Evolutionary conservation across 2,797 vertebrate species (phyloP), one percentile per base, ranked within the genome.

Genomic region (Enoplosus armatus): DNA sequence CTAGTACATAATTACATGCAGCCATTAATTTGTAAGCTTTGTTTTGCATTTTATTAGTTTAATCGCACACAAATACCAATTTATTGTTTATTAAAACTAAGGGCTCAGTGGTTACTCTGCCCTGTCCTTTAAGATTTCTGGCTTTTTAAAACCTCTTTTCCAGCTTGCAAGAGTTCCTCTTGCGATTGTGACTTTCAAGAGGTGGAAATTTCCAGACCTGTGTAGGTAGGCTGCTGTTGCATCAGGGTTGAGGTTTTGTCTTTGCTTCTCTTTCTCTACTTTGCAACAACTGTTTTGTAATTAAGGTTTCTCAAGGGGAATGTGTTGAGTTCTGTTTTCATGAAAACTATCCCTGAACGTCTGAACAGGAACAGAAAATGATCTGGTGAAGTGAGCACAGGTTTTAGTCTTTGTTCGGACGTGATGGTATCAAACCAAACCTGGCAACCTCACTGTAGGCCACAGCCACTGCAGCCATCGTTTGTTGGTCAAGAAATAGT

Each of bases 271-370:
- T 48, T 85, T 73, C 65, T 71, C 6, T 67, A 26, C 5, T 1
- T 66, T 51, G 71, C 80, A 72, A 72, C 39, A 67, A 0, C 1
- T 4, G 33, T 90, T 79, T 87, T 18, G 80, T 64, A 90, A 90
- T 22, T 4, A 31, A 26, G 3, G 24, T 89, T 85, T 80, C 70
- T 47, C n/a, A 51, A 82, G 14, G 1, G 8, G 31, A 51, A 15
- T 53, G 10, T 29, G 31, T 22, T 22, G 14, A 85, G 35, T 84
- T 90, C 84, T 80, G 77, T 77, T 85, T 86, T 82, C n/a, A 43
- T 20, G 27, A 48, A 54, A 81, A 79, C 2, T 0, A 2, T 0
- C 1, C 0, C n/a, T 2, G 1, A 53, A 45, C 3, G 3, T 22
- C 16, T 43, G 14, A 77, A 72, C 47, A 62, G 78, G 75, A 88